A percentile compares a stretch with the other conserved stretches of the same genome.
These are phyloP conservation scores for Dolomedes plantarius DNA, from an alignment of 2,888 invertebrate genomes.

Conservation along the genomic window DNA sequence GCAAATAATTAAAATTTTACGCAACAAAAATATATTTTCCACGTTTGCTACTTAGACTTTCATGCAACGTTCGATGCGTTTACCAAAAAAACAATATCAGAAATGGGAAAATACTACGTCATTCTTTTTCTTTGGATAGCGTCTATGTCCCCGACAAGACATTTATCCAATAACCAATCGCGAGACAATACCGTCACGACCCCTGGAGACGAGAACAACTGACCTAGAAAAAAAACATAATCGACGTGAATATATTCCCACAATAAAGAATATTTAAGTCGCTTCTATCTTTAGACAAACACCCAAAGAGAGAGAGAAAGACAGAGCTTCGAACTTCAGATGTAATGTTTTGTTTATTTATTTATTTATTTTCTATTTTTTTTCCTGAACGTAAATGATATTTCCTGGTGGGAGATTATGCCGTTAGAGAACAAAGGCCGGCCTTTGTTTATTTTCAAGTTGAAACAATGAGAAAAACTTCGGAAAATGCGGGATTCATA, in stretches of 20 bases:
- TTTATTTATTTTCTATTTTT: background rate
- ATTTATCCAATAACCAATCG: background rate
- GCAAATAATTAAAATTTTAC: too few species aligned
- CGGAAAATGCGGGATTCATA: background rate
- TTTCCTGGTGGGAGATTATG: background rate
- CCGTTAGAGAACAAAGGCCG: background rate
- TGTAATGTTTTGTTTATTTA: background rate
- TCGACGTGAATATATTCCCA: background rate
- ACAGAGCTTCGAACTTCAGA: background rate
- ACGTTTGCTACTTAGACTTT: too few species aligned
- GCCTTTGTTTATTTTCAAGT: background rate
- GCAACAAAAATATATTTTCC: too few species aligned
- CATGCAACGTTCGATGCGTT: too few species aligned
- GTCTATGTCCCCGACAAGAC: background rate
- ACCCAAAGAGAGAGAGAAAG: background rate
- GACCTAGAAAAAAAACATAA: background rate
- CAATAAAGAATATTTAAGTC: background rate
- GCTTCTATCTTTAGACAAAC: conserved; percentile 1
- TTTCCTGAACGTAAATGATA: background rate
- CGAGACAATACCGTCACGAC: background rate
- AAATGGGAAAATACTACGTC: background rate
- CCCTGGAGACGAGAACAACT: background rate
- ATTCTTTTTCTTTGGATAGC: background rate
- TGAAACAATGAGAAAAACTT: background rate
- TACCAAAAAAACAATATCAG: background rate